These are phyloP conservation scores for Atethmia centrago DNA, from an alignment of 2,888 invertebrate species.

Conservation along the genomic window DNA sequence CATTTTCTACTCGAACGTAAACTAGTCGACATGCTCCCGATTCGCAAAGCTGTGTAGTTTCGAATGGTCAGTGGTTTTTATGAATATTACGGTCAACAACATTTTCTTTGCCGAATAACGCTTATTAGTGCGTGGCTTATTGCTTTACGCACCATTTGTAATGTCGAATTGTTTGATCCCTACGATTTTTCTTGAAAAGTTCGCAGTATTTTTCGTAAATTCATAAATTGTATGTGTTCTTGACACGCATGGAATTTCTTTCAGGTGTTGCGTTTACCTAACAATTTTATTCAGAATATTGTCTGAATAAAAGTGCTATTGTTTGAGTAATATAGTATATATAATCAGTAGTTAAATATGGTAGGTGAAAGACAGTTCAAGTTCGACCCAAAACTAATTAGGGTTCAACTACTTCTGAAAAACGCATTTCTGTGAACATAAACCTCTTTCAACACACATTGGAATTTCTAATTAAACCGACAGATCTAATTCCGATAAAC, in stretches of 20 bases:
- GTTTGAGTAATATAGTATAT: no score
- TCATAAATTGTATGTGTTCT: not conserved
- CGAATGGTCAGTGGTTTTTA: constrained; percentile 27
- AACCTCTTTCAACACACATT: constrained; percentile 22
- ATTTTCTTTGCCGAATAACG: constrained; percentile 16
- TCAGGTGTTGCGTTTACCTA: not conserved
- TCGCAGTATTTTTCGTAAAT: not conserved
- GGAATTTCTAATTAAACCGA: constrained; percentile 40
- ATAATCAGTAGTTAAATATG: not conserved
- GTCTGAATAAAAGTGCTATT: no score
- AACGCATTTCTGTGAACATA: constrained; percentile 12
- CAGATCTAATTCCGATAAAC: constrained; percentile 59
- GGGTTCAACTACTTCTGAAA: constrained; percentile 10
- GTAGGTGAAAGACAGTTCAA: constrained; percentile 10
- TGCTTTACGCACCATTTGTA: constrained; percentile 19
- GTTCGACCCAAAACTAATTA: not conserved
- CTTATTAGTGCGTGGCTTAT: constrained; percentile 21
- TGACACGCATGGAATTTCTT: not conserved
- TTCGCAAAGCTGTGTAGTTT: constrained; percentile 27
- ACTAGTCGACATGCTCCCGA: constrained; percentile 43
- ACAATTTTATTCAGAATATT: not conserved
- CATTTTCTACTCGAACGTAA: constrained; percentile 37
- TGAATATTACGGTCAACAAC: constrained; percentile 31
- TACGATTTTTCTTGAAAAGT: not conserved
- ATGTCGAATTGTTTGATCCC: not conserved